phyloP scores from a whole-genome alignment of 2,113 vertebrate genomes.

The Cairina moschata region DNA sequence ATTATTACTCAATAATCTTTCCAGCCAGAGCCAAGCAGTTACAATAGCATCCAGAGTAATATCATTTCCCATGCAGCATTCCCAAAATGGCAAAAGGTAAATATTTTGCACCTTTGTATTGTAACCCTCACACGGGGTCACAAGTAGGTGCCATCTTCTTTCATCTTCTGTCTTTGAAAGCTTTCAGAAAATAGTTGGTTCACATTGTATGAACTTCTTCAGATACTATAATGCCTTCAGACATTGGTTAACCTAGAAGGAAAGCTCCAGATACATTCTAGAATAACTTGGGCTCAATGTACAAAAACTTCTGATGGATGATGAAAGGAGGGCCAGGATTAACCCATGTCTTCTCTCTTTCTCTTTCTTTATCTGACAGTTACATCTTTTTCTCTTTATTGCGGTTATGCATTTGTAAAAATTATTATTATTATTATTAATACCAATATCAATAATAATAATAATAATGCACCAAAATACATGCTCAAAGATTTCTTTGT shows the following conservation, averaged over 20 bases:
- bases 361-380: neutral
- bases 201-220: neutral
- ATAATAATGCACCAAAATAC: neutral
- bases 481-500: neutral
- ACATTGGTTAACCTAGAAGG: neutral
- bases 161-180: neutral
- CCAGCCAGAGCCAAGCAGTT: neutral
- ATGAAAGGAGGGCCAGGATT: neutral
- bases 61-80: neutral
- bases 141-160: neutral
- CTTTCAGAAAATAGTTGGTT: neutral
- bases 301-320: neutral
- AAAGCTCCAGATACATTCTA: neutral
- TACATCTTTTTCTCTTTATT: neutral
- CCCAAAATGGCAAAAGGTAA: neutral
- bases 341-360: neutral
- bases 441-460: neutral
- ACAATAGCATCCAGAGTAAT: neutral
- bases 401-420: neutral
- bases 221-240: neutral
- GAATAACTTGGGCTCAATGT: neutral
- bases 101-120: neutral
- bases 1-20: neutral
- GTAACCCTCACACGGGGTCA: neutral
- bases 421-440: neutral